A percentile compares a stretch with the other conserved stretches of the same genome.
Evolutionary conservation across 37 sponge, comb jelly and placozoan species (phyloP).

Genomic region (Ephydatia muelleri): DNA sequence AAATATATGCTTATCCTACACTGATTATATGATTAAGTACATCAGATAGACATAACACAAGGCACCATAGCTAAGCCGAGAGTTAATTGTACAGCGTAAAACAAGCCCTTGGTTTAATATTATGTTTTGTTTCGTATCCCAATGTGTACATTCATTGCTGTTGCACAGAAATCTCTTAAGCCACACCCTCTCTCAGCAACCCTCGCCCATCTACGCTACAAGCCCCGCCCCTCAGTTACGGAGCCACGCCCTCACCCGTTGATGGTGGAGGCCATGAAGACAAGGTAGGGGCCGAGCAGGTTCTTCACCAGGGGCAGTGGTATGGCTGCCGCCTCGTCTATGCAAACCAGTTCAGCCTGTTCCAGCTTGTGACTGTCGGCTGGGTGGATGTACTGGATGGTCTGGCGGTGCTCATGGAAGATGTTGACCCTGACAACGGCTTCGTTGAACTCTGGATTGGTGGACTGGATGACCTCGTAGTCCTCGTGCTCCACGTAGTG

Average conservation of each 20-base stretch:
- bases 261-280: constrained; percentile 96
- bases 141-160: background rate
- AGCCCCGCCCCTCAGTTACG: background rate
- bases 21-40: too few relatives aligned
- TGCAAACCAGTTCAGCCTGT: constrained; percentile 95
- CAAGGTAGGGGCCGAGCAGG: constrained; percentile 91
- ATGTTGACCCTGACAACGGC: constrained; percentile 92
- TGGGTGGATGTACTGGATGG: constrained; percentile 97
- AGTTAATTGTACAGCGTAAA: too few relatives aligned
- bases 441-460: constrained; percentile 88
- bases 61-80: too few relatives aligned
- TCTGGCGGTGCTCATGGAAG: constrained; percentile 91
- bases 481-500: constrained; percentile 73
- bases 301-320: constrained; percentile 93
- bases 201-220: background rate
- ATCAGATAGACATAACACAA: too few relatives aligned
- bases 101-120: too few relatives aligned
- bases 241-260: constrained; percentile 98
- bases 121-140: background rate
- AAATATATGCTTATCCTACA: too few relatives aligned
- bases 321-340: constrained; percentile 98
- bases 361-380: constrained; percentile 80
- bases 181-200: background rate
- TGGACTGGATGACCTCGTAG: constrained; percentile 92
- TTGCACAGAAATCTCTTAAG: background rate